Evolutionary conservation across 2,797 vertebrate genomes (phyloP).

Genomic region (Silurus lanzhouensis): DNA sequence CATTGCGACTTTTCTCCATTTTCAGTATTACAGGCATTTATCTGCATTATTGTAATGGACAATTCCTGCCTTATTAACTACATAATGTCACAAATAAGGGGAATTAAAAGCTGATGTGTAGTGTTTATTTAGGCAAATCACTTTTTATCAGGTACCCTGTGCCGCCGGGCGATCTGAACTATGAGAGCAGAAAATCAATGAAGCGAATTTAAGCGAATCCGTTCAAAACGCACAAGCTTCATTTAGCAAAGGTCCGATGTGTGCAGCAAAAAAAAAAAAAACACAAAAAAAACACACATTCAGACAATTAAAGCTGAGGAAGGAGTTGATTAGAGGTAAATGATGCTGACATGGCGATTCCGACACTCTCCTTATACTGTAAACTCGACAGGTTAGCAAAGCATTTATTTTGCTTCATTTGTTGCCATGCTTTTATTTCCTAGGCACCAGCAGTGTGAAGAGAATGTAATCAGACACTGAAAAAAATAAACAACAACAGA

Average conservation of each 20-base stretch:
- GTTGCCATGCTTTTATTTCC: background rate
- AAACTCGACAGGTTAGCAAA: background rate
- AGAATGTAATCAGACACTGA: background rate
- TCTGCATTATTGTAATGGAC: background rate
- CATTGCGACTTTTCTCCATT: background rate
- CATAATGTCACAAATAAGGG: slow-evolving; percentile 19
- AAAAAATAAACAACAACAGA: background rate
- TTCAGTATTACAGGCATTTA: slow-evolving; percentile 4
- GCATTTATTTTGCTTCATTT: background rate
- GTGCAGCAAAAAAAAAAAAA: slow-evolving; percentile 30
- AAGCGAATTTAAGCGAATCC: slow-evolving; percentile 55
- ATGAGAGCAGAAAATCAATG: slow-evolving; percentile 57
- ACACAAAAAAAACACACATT: slow-evolving; percentile 13
- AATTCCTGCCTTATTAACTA: slow-evolving; percentile 2
- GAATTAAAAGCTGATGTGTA: slow-evolving; percentile 11
- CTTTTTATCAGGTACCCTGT: slow-evolving; percentile 38
- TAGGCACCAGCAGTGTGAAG: background rate
- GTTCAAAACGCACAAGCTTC: slow-evolving; percentile 36
- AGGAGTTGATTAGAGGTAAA: slow-evolving; percentile 41
- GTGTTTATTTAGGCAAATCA: slow-evolving; percentile 41
- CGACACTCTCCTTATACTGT: background rate
- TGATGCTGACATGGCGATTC: background rate
- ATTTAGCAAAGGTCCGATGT: slow-evolving; percentile 50
- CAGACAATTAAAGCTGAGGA: slow-evolving; percentile 43
- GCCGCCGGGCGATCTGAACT: slow-evolving; percentile 49